Evolutionary conservation across 2,113 vertebrate species (phyloP).

Genomic region (Peromyscus polionotus): DNA sequence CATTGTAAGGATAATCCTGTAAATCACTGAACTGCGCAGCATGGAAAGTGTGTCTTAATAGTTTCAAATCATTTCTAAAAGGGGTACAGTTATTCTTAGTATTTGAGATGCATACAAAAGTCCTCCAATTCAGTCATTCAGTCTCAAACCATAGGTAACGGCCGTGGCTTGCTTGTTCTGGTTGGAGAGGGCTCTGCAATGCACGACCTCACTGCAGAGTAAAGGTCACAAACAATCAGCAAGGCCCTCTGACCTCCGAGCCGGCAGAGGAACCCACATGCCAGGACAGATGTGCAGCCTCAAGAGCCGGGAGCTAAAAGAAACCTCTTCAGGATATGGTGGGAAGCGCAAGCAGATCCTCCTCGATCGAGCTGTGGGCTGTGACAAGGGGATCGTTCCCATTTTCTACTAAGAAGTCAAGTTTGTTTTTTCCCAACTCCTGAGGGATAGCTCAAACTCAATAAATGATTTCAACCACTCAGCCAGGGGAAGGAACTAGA

Average conservation of each 20-base stretch:
- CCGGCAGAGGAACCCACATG: neutral
- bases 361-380: neutral
- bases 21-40: neutral
- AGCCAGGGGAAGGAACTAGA: neutral
- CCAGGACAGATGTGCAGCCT: neutral
- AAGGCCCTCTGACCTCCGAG: neutral
- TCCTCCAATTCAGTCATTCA: constrained; percentile 19
- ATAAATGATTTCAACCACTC: neutral
- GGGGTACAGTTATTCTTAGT: neutral
- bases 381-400: neutral
- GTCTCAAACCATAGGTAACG: neutral
- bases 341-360: neutral
- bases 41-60: neutral
- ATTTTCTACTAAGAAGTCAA: constrained; percentile 19
- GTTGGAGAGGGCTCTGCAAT: neutral
- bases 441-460: neutral
- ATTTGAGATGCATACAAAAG: neutral
- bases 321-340: neutral
- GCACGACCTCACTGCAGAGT: neutral
- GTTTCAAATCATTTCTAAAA: neutral
- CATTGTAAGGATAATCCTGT: neutral
- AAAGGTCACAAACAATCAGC: constrained; percentile 19
- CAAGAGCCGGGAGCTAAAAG: neutral
- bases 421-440: neutral
- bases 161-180: neutral